Evolutionary conservation across 2,888 invertebrate species (phyloP).

Genomic region (Andricus curvator): DNA sequence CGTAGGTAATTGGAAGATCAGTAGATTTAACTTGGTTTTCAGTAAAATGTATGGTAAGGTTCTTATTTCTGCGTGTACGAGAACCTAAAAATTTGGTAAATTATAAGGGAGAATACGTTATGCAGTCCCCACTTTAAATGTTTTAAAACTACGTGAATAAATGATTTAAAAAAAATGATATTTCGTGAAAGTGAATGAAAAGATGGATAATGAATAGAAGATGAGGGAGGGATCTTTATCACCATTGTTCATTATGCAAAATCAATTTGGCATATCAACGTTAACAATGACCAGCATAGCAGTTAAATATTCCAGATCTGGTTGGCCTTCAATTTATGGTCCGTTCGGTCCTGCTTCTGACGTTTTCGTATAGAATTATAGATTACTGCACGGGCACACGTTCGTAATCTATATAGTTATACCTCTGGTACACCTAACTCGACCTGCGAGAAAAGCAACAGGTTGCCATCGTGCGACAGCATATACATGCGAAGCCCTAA

Average conservation of each 20-base stretch:
- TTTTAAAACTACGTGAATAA: too few species aligned
- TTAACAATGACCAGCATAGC: constrained; percentile 20
- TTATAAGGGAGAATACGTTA: too few species aligned
- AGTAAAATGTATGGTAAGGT: too few species aligned
- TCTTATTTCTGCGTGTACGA: too few species aligned
- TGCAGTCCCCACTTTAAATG: too few species aligned
- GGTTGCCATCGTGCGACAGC: constrained; percentile 1
- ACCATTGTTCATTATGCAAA: constrained; percentile 3
- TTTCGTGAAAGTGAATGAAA: background rate
- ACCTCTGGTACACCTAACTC: background rate
- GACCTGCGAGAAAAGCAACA: background rate
- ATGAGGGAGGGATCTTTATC: background rate
- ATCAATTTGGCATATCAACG: constrained; percentile 12
- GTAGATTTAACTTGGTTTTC: too few species aligned
- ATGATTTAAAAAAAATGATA: background rate
- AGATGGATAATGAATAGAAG: background rate
- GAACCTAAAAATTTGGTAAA: too few species aligned
- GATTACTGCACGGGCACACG: background rate
- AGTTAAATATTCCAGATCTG: constrained; percentile 32
- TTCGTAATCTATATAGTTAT: too few species aligned
- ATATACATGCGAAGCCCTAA: background rate
- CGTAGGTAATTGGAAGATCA: too few species aligned
- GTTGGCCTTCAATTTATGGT: constrained; percentile 22
- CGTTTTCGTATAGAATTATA: constrained; percentile 12
- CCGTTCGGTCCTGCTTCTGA: constrained; percentile 12